Conservation (phyloP, 2,113 vertebrate genomes). For the Carettochelys insculpta region DNA sequence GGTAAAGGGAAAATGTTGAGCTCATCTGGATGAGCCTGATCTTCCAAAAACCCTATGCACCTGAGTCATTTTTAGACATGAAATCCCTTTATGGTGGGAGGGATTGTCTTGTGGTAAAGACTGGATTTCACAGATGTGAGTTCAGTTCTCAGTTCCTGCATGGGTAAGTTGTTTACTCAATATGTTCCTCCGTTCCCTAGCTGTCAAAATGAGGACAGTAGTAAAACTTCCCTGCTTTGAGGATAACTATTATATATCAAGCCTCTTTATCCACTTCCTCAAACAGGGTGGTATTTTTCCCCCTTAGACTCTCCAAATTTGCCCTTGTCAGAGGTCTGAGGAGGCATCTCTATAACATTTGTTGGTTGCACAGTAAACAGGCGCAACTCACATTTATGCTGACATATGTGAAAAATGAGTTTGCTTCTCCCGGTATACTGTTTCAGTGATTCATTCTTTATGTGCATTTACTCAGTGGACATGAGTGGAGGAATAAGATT, state of each 20-base stretch:
- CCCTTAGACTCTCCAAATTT: rapidly evolving
- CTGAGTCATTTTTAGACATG: neutral
- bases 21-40: neutral
- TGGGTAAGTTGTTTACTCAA: neutral
- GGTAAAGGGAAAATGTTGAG: neutral
- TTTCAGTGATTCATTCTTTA: slow-evolving; percentile 81
- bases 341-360: slow-evolving; percentile 55
- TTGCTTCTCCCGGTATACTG: slow-evolving; percentile 67
- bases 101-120: neutral
- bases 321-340: neutral
- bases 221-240: neutral
- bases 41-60: neutral
- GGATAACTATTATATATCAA: neutral
- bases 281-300: neutral
- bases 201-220: neutral
- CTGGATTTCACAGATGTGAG: neutral
- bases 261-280: neutral
- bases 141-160: neutral
- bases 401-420: slow-evolving; percentile 74
- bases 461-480: slow-evolving; percentile 72
- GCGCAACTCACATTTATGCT: slow-evolving; percentile 53
- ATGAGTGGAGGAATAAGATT: slow-evolving; percentile 73
- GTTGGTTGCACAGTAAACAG: slow-evolving; percentile 70
- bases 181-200: neutral
- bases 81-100: neutral